Conservation (phyloP, 1,140 invertebrate genomes). For the Oryzaephilus surinamensis region DNA sequence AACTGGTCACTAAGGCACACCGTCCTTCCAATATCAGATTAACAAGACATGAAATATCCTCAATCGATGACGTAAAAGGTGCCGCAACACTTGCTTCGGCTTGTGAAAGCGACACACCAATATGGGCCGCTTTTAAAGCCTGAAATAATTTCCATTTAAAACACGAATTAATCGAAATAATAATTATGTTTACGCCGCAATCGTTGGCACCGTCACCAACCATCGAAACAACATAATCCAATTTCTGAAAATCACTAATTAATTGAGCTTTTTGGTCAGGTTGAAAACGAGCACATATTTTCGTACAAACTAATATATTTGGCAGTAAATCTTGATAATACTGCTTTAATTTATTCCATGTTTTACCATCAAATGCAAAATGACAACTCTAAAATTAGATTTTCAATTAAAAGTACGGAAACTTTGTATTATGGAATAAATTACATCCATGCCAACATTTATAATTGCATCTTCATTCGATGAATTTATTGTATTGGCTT, state of each 20-base stretch:
- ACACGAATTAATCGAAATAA: no score
- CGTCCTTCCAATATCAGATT: conserved; percentile 74
- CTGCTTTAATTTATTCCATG: conserved; percentile 54
- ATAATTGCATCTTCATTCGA: no score
- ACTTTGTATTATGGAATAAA: neutral
- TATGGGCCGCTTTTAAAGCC: conserved; percentile 85
- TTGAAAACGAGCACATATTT: conserved; percentile 89
- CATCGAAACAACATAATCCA: conserved; percentile 82
- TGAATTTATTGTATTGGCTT: no score
- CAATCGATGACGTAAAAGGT: conserved; percentile 84
- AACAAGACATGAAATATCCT: conserved; percentile 82
- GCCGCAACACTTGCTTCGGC: conserved; percentile 90
- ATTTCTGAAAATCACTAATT: conserved; percentile 69
- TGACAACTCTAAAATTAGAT: conserved; percentile 39
- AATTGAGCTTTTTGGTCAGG: conserved; percentile 94
- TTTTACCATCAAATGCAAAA: conserved; percentile 62
- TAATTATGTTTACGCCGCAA: conserved; percentile 70
- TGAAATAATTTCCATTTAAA: conserved; percentile 9
- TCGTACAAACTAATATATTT: conserved; percentile 58
- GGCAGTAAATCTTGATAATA: conserved; percentile 61
- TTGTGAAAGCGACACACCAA: conserved; percentile 87
- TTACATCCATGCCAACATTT: neutral
- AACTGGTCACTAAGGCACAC: conserved; percentile 85
- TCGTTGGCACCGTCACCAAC: conserved; percentile 90
- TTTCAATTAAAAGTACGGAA: no score